Conservation (phyloP, 2,888 invertebrate species). For the Tetranychus piercei region DNA sequence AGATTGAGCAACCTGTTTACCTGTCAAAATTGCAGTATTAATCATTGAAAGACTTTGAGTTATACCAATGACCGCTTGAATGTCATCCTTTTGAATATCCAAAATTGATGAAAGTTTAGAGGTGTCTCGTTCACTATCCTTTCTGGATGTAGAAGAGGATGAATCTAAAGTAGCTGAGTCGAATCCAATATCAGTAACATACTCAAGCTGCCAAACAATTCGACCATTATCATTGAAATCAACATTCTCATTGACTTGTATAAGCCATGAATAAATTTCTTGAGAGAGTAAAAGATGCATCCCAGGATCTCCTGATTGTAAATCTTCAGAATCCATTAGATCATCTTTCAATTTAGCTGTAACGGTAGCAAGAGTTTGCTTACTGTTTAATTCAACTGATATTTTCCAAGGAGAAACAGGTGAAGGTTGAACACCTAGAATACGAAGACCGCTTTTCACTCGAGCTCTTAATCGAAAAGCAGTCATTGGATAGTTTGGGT, state of each 20-base stretch:
- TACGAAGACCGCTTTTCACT: constrained; percentile 66
- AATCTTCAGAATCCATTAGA: constrained; percentile 2
- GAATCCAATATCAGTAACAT: constrained; percentile 35
- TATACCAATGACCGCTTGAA: constrained; percentile 77
- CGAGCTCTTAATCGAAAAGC: constrained; percentile 46
- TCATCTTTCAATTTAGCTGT: constrained; percentile 42
- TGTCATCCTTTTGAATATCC: constrained; percentile 79
- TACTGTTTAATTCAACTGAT: constrained; percentile 62
- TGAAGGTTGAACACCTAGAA: constrained; percentile 60
- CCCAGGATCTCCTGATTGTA: constrained; percentile 3
- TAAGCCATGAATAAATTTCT: constrained; percentile 74
- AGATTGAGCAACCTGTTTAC: constrained; percentile 76
- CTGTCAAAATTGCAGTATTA: constrained; percentile 85
- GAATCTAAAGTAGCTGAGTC: constrained; percentile 20
- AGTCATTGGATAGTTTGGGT: constrained; percentile 29
- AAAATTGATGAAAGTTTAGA: constrained; percentile 58
- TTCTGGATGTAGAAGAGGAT: background rate
- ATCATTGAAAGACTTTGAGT: constrained; percentile 90
- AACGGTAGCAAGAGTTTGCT: constrained; percentile 70
- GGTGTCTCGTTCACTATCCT: constrained; percentile 33
- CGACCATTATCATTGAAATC: constrained; percentile 56
- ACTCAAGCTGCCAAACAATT: constrained; percentile 66
- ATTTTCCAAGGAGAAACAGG: constrained; percentile 58
- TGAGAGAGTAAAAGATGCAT: constrained; percentile 34
- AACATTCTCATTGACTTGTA: constrained; percentile 63